These are phyloP conservation scores for Poeciliopsis prolifica DNA, from an alignment of 2,113 vertebrate species.

Conservation along the genomic window DNA sequence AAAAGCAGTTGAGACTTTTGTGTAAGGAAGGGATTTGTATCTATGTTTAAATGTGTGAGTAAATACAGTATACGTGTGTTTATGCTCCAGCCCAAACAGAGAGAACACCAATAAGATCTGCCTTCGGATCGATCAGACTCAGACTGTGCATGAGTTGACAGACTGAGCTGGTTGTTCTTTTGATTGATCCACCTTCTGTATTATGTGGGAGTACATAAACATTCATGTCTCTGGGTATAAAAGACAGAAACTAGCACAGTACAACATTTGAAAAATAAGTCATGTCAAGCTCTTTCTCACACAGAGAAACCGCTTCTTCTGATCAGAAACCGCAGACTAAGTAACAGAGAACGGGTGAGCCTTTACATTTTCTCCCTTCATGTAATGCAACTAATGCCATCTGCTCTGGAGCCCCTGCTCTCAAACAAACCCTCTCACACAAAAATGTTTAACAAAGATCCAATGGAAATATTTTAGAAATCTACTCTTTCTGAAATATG, in stretches of 20 bases:
- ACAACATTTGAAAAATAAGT: not conserved
- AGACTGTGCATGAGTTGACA: constrained; percentile 62
- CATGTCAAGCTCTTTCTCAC: constrained; percentile 1
- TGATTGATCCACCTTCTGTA: constrained; percentile 59
- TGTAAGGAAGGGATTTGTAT: not conserved
- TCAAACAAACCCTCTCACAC: no score
- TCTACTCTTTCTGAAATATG: not conserved
- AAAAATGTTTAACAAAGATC: not conserved
- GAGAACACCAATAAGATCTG: constrained; percentile 65
- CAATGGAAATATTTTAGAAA: not conserved
- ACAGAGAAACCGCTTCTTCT: not conserved
- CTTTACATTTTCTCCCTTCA: no score
- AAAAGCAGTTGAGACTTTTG: not conserved
- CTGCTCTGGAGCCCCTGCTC: not conserved
- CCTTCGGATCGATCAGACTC: constrained; percentile 62
- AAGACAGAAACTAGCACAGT: constrained; percentile 15
- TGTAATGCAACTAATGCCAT: not conserved
- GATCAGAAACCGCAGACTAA: not conserved
- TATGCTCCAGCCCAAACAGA: constrained; percentile 55
- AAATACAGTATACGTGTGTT: constrained; percentile 11
- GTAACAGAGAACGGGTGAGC: no score
- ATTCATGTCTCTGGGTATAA: constrained; percentile 13
- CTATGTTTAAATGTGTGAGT: constrained; percentile 22
- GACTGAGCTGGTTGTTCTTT: constrained; percentile 54
- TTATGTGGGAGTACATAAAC: constrained; percentile 40